Conservation (phyloP, 2,888 invertebrate species). For the Himalopsyche tibetana region DNA sequence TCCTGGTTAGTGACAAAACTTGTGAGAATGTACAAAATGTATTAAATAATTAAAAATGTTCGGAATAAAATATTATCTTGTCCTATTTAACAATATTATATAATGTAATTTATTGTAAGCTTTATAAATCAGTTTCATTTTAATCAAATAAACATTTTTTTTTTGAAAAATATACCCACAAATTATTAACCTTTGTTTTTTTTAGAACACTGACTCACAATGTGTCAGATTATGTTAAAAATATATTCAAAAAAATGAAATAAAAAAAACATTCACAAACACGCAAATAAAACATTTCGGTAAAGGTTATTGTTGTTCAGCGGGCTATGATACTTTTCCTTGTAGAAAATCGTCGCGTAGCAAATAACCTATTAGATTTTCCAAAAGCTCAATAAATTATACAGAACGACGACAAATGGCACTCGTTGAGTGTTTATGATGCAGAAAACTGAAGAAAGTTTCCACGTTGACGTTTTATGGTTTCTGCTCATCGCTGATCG, state of each 20-base stretch:
- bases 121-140: too few species aligned
- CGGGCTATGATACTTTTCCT: not conserved
- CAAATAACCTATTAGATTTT: slow-evolving; percentile 34
- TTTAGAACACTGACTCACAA: not conserved
- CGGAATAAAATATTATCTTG: too few species aligned
- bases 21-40: too few species aligned
- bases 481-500: not conserved
- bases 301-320: slow-evolving; percentile 1
- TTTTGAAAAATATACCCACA: not conserved
- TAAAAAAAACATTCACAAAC: not conserved
- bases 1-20: too few species aligned
- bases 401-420: slow-evolving; percentile 21
- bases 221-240: not conserved
- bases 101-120: too few species aligned
- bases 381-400: slow-evolving; percentile 36
- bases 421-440: slow-evolving; percentile 38
- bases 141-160: too few species aligned
- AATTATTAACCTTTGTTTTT: slow-evolving; percentile 13
- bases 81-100: too few species aligned
- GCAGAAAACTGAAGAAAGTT: slow-evolving; percentile 46
- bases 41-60: too few species aligned
- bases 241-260: not conserved
- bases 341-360: slow-evolving; percentile 8
- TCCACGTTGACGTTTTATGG: slow-evolving; percentile 15
- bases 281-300: slow-evolving; percentile 14